phyloP scores from a whole-genome alignment of 2,888 invertebrate genomes.

The Drosophila mercatorum region DNA sequence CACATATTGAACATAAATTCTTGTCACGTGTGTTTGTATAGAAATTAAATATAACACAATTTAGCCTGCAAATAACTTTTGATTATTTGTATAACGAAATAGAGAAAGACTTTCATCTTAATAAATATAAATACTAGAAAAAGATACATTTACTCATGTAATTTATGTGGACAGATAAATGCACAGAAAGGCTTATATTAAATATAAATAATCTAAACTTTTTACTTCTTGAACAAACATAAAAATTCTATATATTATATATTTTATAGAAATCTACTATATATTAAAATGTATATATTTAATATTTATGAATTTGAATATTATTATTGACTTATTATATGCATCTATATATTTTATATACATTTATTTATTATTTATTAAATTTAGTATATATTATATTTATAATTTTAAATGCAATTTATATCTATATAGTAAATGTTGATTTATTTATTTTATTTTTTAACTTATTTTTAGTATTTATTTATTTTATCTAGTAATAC shows the following conservation, averaged over 20 bases:
- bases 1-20: constrained; percentile 36
- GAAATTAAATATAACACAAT: constrained; percentile 14
- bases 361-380: too few relatives aligned
- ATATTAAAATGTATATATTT: not conserved
- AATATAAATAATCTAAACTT: not conserved
- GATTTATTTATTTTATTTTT: too few relatives aligned
- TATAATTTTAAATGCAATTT: not conserved
- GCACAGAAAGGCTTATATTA: too few relatives aligned
- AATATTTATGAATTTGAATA: too few relatives aligned
- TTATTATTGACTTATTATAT: too few relatives aligned
- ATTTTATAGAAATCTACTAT: too few relatives aligned
- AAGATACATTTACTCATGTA: not conserved
- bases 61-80: constrained; percentile 9
- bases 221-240: not conserved
- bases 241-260: too few relatives aligned
- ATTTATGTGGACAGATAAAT: not conserved
- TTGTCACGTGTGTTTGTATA: not conserved
- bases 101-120: not conserved
- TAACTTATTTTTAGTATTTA: too few relatives aligned
- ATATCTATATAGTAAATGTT: too few relatives aligned
- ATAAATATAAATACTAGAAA: not conserved
- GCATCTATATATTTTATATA: too few relatives aligned
- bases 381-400: not conserved
- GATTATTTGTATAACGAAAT: constrained; percentile 10
- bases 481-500: too few relatives aligned